phyloP scores from a whole-genome alignment of 2,888 invertebrate species.

The Sarcophaga carnaria region DNA sequence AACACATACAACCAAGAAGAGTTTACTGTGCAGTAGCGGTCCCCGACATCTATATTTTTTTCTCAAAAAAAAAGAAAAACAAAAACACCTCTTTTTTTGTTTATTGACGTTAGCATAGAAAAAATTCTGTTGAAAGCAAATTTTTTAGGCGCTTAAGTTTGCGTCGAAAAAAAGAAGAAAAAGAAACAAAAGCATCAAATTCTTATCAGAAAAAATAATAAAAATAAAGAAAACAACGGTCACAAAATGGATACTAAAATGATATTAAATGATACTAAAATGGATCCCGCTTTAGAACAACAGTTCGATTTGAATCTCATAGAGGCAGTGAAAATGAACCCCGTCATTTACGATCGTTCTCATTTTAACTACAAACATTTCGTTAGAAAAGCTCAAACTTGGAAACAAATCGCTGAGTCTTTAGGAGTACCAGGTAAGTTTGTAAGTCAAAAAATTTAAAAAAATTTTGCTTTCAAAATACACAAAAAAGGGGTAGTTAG shows the following conservation, averaged over 20 bases:
- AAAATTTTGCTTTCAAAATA: not conserved
- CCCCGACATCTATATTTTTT: slow-evolving; percentile 60
- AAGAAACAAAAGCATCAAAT: slow-evolving; percentile 45
- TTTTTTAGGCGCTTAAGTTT: slow-evolving; percentile 63
- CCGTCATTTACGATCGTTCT: slow-evolving; percentile 79
- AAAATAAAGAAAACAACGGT: slow-evolving; percentile 28
- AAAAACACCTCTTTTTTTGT: slow-evolving; percentile 19
- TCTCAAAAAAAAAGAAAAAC: slow-evolving; percentile 42
- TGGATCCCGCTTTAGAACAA: slow-evolving; percentile 79
- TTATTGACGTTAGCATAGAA: slow-evolving; percentile 56
- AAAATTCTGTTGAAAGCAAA: slow-evolving; percentile 43
- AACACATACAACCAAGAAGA: slow-evolving; percentile 44
- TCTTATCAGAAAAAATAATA: slow-evolving; percentile 60
- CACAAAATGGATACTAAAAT: slow-evolving; percentile 73
- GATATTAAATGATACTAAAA: slow-evolving; percentile 67
- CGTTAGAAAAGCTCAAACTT: slow-evolving; percentile 79
- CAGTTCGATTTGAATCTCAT: slow-evolving; percentile 80
- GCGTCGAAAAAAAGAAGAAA: slow-evolving; percentile 41
- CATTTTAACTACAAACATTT: slow-evolving; percentile 80
- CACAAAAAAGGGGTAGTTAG: not conserved
- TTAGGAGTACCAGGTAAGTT: slow-evolving; percentile 79
- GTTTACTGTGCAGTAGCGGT: slow-evolving; percentile 68
- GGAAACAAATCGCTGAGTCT: slow-evolving; percentile 80
- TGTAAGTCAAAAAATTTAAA: not conserved
- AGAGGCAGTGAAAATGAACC: slow-evolving; percentile 79